Evolutionary conservation across 2,797 vertebrate species (phyloP).

Genomic region (Clarias laeviceps): DNA sequence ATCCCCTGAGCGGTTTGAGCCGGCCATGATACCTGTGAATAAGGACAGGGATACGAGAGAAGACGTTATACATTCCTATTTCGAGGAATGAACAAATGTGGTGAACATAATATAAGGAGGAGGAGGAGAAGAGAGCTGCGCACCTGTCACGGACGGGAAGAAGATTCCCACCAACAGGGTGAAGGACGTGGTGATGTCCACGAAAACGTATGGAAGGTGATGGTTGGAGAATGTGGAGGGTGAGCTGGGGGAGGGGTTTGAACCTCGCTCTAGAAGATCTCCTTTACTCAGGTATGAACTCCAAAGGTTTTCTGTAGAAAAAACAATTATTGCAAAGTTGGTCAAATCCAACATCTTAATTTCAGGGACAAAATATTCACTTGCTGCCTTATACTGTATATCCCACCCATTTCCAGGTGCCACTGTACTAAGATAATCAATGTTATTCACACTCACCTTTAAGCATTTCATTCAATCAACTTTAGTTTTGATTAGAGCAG

Average conservation of each 20-base stretch:
- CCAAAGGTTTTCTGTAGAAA: constrained; percentile 83
- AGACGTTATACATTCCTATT: background rate
- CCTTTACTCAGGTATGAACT: constrained; percentile 84
- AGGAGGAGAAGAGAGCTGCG: background rate
- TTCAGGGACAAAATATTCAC: too few species aligned
- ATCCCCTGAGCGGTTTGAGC: constrained; percentile 91
- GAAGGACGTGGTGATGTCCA: constrained; percentile 89
- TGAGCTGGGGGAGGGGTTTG: constrained; percentile 67
- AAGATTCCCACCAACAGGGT: constrained; percentile 90
- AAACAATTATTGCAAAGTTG: too few species aligned
- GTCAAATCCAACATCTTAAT: too few species aligned
- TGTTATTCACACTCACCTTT: too few species aligned
- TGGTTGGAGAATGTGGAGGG: constrained; percentile 69
- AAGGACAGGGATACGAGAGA: background rate
- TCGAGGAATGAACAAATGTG: background rate
- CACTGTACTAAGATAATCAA: too few species aligned
- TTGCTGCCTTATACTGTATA: too few species aligned
- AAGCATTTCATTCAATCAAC: too few species aligned
- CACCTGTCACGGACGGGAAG: constrained; percentile 92
- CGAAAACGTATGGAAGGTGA: constrained; percentile 78
- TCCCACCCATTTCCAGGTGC: too few species aligned
- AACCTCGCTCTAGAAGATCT: constrained; percentile 82
- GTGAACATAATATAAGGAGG: background rate
- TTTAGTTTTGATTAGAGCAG: too few species aligned
- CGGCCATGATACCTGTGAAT: constrained; percentile 88